Conservation (phyloP, 2,797 vertebrate genomes). For the Enteromius trimaculatus region DNA sequence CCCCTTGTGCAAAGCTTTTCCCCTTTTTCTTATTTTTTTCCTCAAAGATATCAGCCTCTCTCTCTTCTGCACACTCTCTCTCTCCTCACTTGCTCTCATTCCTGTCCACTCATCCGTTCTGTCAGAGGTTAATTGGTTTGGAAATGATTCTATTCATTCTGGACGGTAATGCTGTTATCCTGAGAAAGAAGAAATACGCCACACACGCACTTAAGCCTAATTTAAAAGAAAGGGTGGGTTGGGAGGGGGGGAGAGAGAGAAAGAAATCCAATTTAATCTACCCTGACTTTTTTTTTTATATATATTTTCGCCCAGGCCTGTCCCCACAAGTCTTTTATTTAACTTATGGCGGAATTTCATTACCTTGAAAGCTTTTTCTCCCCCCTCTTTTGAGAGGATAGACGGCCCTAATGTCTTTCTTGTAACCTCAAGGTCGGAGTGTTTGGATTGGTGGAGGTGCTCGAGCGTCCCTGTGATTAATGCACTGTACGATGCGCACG, state of each 20-base stretch:
- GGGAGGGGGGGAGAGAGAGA: conserved; percentile 59
- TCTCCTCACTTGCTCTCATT: conserved; percentile 72
- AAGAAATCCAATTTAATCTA: conserved; percentile 84
- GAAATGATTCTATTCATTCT: conserved; percentile 87
- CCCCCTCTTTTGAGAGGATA: conserved; percentile 80
- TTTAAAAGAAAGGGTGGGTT: conserved; percentile 78
- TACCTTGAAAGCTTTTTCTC: conserved; percentile 83
- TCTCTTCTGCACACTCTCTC: conserved; percentile 27
- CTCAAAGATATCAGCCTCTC: conserved; percentile 39
- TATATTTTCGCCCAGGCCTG: conserved; percentile 68
- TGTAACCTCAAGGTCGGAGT: conserved; percentile 85
- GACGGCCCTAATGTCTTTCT: conserved; percentile 82
- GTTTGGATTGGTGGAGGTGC: conserved; percentile 79
- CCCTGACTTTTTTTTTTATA: conserved; percentile 55
- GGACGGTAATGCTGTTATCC: conserved; percentile 86
- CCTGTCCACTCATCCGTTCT: conserved; percentile 82
- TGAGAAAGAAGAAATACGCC: conserved; percentile 75
- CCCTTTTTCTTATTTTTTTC: conserved; percentile 35
- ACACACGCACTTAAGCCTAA: conserved; percentile 81
- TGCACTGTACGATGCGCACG: conserved; percentile 79
- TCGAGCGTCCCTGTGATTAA: conserved; percentile 84
- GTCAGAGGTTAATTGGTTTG: conserved; percentile 90
- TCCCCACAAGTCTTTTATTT: conserved; percentile 82
- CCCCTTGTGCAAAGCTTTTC: conserved; percentile 52
- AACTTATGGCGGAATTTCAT: conserved; percentile 88